phyloP scores from a whole-genome alignment of 2,797 vertebrate species.

The Bovichtus diacanthus region DNA sequence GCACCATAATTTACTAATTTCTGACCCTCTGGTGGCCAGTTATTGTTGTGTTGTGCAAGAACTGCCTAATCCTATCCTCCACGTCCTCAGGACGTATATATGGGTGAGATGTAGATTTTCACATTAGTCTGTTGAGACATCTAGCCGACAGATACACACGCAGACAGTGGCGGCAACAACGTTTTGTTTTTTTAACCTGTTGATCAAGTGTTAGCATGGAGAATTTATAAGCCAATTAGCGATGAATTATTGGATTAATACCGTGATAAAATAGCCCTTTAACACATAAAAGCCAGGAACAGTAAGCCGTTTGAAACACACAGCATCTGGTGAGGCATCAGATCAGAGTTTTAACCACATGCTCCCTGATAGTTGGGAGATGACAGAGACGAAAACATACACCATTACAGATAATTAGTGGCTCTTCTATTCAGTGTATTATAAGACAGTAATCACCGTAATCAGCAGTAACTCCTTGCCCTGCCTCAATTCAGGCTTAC shows the following conservation, averaged over 20 bases:
- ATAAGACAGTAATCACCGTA: slow-evolving; percentile 38
- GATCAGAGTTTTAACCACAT: slow-evolving; percentile 12
- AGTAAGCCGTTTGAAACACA: slow-evolving; percentile 2
- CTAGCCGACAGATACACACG: not conserved
- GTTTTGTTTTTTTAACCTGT: not conserved
- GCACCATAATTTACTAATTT: not conserved
- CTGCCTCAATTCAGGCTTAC: slow-evolving; percentile 16
- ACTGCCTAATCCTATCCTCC: not conserved
- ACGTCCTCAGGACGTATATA: not conserved
- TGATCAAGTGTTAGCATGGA: not conserved
- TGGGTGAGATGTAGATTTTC: not conserved
- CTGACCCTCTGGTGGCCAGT: not conserved
- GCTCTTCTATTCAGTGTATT: slow-evolving; percentile 21
- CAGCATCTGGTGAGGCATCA: slow-evolving; percentile 29
- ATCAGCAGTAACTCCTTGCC: slow-evolving; percentile 30
- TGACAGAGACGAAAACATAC: slow-evolving; percentile 27
- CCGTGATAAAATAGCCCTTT: not conserved
- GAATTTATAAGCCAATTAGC: not conserved
- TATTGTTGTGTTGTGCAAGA: not conserved
- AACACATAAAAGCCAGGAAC: not conserved
- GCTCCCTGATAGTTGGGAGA: slow-evolving; percentile 13
- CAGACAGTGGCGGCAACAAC: not conserved
- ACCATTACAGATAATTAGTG: slow-evolving; percentile 44
- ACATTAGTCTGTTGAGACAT: not conserved
- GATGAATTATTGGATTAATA: slow-evolving; percentile 13